Evolutionary conservation across 2,797 vertebrate species (phyloP).

Genomic region (Clamator glandarius): DNA sequence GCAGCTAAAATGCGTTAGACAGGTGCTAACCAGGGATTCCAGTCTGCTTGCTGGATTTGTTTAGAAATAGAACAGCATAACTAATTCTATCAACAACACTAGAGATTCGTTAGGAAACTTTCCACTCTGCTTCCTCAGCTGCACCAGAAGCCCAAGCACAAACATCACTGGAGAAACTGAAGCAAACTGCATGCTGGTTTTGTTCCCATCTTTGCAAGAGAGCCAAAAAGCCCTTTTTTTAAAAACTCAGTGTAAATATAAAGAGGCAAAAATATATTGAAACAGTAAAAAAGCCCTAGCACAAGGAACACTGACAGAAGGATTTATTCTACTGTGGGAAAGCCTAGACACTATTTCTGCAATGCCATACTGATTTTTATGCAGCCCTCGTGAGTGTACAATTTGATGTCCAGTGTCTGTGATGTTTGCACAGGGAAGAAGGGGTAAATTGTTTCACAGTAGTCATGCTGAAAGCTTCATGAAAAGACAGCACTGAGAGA

Average conservation of each 20-base stretch:
- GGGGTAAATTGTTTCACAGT: neutral
- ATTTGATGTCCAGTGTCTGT: neutral
- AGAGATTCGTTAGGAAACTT: neutral
- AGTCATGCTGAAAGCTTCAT: neutral
- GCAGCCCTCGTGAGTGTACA: neutral
- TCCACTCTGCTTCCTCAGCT: neutral
- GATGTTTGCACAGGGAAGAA: neutral
- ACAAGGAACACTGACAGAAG: neutral
- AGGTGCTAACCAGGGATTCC: constrained; percentile 41
- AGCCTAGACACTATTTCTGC: neutral
- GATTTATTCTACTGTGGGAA: neutral
- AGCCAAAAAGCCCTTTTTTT: neutral
- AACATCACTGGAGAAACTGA: fast-evolving
- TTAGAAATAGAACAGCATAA: constrained; percentile 15
- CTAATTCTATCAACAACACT: neutral
- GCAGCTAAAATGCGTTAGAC: neutral
- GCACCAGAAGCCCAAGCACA: neutral
- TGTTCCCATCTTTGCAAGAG: neutral
- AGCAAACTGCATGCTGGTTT: neutral
- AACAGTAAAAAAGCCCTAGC: neutral
- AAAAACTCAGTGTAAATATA: neutral
- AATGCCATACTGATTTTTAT: neutral
- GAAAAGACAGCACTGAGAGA: neutral
- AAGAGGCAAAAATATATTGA: neutral
- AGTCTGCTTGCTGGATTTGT: neutral